Conservation (phyloP, 1,140 invertebrate species). For the Pemphigus obesinymphae region DNA sequence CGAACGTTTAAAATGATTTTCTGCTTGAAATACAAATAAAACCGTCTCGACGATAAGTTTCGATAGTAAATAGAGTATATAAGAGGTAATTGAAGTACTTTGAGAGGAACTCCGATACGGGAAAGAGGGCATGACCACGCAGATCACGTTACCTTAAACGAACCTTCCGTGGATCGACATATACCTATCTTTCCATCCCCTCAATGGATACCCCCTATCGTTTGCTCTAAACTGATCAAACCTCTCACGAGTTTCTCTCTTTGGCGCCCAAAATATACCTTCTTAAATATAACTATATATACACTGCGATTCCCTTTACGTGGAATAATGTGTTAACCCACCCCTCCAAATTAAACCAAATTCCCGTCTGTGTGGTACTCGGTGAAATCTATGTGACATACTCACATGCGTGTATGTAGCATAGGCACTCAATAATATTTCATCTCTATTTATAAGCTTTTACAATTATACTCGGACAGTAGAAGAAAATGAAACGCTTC, state of each 20-base stretch:
- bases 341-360: too few species aligned
- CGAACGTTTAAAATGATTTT: background rate
- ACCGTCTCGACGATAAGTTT: background rate
- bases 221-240: too few species aligned
- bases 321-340: too few species aligned
- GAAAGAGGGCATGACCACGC: slow-evolving; percentile 14
- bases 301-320: too few species aligned
- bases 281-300: too few species aligned
- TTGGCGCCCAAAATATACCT: too few species aligned
- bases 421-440: background rate
- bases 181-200: too few species aligned
- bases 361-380: too few species aligned
- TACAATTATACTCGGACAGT: too few species aligned
- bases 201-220: background rate
- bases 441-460: background rate
- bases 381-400: background rate
- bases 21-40: background rate
- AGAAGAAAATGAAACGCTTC: too few species aligned
- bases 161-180: background rate
- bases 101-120: background rate
- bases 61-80: background rate
- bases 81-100: background rate
- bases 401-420: background rate
- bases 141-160: background rate
- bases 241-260: too few species aligned